phyloP scores from a whole-genome alignment of 2,113 vertebrate species.

The Apteryx owenii region DNA sequence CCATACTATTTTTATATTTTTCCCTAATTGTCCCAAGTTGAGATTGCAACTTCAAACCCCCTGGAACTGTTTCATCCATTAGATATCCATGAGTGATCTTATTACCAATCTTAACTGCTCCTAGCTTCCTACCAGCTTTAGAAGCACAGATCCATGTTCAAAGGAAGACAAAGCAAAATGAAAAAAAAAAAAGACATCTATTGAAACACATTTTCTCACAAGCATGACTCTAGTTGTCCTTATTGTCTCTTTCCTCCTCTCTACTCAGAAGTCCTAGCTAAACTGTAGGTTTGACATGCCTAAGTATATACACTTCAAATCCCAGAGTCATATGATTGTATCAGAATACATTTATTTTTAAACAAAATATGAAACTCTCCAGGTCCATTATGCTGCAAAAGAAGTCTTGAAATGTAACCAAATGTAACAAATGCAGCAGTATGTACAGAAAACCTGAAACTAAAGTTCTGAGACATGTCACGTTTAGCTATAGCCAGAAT shows the following conservation, averaged over 20 bases:
- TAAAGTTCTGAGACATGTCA: neutral
- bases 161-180: neutral
- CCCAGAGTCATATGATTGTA: neutral
- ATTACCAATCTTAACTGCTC: neutral
- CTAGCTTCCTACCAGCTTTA: neutral
- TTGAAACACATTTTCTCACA: neutral
- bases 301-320: neutral
- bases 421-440: neutral
- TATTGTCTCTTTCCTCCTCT: slow-evolving; percentile 26
- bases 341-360: slow-evolving; percentile 11
- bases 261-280: neutral
- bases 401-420: neutral
- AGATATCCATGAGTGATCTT: neutral
- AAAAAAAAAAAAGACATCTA: neutral
- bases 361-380: neutral
- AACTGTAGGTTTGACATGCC: slow-evolving; percentile 20
- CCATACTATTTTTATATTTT: neutral
- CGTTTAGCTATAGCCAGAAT: neutral
- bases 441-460: neutral
- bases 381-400: neutral
- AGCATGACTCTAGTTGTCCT: neutral
- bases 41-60: neutral
- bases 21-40: neutral
- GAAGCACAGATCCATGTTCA: neutral
- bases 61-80: neutral